Conservation (phyloP, 2,113 vertebrate genomes). For the Cheilinus undulatus region DNA sequence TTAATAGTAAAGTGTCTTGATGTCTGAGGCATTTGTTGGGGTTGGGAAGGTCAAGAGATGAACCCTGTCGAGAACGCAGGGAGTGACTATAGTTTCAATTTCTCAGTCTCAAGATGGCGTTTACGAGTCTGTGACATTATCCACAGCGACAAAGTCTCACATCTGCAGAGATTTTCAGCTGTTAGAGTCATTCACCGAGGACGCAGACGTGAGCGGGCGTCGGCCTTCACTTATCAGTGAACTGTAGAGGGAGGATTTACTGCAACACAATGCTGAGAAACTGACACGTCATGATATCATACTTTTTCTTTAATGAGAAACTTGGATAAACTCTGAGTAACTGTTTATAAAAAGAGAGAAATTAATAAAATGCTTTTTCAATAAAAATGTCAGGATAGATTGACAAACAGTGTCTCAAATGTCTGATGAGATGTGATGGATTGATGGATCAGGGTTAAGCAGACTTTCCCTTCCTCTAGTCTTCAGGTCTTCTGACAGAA, state of each 20-base stretch:
- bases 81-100: constrained; percentile 64
- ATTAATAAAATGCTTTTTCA: neutral
- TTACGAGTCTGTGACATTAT: constrained; percentile 74
- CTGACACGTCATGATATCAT: neutral
- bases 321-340: constrained; percentile 1
- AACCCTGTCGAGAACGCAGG: constrained; percentile 47
- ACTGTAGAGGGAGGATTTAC: constrained; percentile 22
- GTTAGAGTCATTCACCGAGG: constrained; percentile 66
- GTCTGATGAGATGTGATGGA: constrained; percentile 48
- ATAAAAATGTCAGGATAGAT: constrained; percentile 15
- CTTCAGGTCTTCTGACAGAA: constrained; percentile 49
- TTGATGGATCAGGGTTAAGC: constrained; percentile 57
- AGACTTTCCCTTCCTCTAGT: constrained; percentile 42
- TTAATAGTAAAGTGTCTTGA: constrained; percentile 3
- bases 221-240: constrained; percentile 51
- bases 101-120: constrained; percentile 50
- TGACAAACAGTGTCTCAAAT: constrained; percentile 25
- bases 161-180: constrained; percentile 76
- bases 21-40: constrained; percentile 33
- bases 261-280: constrained; percentile 6
- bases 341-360: constrained; percentile 1
- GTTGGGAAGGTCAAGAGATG: constrained; percentile 46
- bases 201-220: constrained; percentile 10
- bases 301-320: neutral
- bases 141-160: constrained; percentile 66